Base-by-base conservation (phyloP, 2,113 vertebrate species). In the Corythoichthys intestinalis region DNA sequence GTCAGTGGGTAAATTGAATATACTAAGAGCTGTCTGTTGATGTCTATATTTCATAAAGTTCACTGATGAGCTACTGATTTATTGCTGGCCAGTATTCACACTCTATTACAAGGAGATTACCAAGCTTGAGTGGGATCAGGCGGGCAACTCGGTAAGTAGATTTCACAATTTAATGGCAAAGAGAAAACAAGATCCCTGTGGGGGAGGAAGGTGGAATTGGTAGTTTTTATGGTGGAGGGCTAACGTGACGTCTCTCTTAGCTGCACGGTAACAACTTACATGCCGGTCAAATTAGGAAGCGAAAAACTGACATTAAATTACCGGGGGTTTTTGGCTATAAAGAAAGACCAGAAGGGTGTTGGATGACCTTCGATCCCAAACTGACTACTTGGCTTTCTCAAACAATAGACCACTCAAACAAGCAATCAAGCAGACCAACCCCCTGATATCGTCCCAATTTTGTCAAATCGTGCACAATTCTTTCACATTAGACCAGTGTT, bases 11-110 rank as follows among this genome's bases (percentile, higher is more conserved):
- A 91, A 92, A 93, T 92, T 93, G 92, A 93, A 93, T 92, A 92
- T 91, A 93, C 91, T 90, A 90, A 90, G 87, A 90, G 88, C 90
- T 93, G 92, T 91, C 91, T 92, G 90, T 92, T 91, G 90, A 90
- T 92, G 90, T 92, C 90, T 92, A 92, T 93, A 92, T 92, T 92
- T 92, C 92, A 93, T 92, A 91, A 91, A 92, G 90, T 89, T 85
- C 84, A 78, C 88, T 93, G 91, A 93, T 91, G 90, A 93, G 90
- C 86, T 90, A 88, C 88, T 91, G 91, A 93, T 93, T 92, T 93
- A 93, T 92, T 83, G 88, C 83, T 76, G 80, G 79, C 86, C 90
- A 90, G 90, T 91, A 91, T 93, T 93, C 91, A 89, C 90, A 92
- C 90, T 91, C 90, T 90, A 93, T 93, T 92, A 92, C 92, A 89